Evolutionary conservation across 2,797 vertebrate genomes (phyloP), one percentile per base, ranked within the genome.

Genomic region (Odontamblyopus lacepedii): DNA sequence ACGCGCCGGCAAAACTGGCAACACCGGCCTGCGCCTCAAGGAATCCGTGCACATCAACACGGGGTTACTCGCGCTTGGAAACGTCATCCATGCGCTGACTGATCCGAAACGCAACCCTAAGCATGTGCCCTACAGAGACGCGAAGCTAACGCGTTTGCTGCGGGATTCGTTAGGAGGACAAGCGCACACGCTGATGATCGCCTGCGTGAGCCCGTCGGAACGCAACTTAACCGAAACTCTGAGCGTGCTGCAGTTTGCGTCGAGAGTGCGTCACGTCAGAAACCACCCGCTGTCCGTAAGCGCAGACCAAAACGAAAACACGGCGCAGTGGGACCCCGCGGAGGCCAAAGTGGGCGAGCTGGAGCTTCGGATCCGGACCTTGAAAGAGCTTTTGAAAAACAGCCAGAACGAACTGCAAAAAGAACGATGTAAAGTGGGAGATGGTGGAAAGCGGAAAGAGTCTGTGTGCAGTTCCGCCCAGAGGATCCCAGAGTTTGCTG

Each of bases 111-210:
- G 92, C 18, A 59, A 16, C 66, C 75, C 63, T 19, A 26, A 75
- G 0, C 93, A 97, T 67, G 87, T 98, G 76, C 96, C 96, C 0
- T 98, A 96, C 56, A 93, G 96, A 2, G 93, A 96, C 82, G 92
- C 96, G 78, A 97, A 98, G 91, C 95, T 98, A 55, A 97, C 97
- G 50, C 95, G 95, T 35, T 94, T 98, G 77, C 94, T 98, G 59
- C 96, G 96, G 60, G 97, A 97, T 60, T 96, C 96, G 0, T 83
- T 98, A 61, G 96, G 96, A 78, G 96, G 96, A 75, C 96, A 93
- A 16, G 94, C 96, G 56, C 96, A 95, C 78, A 97, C 96, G 0
- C 88, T 97, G 74, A 96, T 98, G 95, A 93, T 98, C 89, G 94
- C 95, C 0, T 98, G 97, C 70, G 93, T 98, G 23, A 98, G 95